A percentile compares a stretch with the other conserved stretches of the same genome.
phyloP scores from a whole-genome alignment of 2,113 vertebrate genomes.

The Ochotona princeps region DNA sequence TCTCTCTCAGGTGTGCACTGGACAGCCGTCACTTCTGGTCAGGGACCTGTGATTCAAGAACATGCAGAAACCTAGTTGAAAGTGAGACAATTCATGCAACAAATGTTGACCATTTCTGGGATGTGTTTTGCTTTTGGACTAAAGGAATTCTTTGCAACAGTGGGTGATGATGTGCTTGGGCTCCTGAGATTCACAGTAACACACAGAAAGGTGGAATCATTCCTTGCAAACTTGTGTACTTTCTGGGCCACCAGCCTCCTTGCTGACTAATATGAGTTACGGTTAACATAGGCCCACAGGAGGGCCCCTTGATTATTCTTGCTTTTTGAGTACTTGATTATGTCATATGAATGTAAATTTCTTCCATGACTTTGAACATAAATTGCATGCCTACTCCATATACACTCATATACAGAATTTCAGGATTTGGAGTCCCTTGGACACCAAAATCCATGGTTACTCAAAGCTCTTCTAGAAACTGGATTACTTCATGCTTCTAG shows the following conservation, averaged over 20 bases:
- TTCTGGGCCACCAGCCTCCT: background rate
- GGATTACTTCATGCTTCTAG: too few species aligned
- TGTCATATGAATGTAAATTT: background rate
- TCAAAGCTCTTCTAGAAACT: too few species aligned
- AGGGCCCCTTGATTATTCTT: background rate
- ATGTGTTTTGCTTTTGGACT: background rate
- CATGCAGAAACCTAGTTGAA: background rate
- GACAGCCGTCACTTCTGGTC: background rate
- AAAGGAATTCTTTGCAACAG: background rate
- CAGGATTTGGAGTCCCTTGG: too few species aligned
- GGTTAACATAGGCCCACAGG: background rate
- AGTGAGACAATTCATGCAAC: constrained; percentile 15
- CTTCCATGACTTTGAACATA: background rate
- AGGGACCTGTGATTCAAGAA: background rate
- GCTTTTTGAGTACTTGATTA: background rate
- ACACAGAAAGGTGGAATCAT: background rate
- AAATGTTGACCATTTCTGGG: background rate
- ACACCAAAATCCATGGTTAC: too few species aligned
- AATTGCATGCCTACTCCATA: background rate
- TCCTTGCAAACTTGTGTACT: background rate
- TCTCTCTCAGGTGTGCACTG: background rate
- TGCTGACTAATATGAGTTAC: background rate
- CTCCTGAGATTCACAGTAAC: background rate
- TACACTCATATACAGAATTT: too few species aligned
- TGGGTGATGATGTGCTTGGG: background rate